Evolutionary conservation across 1,140 invertebrate species (phyloP).

Genomic region (Aphelinus certus): DNA sequence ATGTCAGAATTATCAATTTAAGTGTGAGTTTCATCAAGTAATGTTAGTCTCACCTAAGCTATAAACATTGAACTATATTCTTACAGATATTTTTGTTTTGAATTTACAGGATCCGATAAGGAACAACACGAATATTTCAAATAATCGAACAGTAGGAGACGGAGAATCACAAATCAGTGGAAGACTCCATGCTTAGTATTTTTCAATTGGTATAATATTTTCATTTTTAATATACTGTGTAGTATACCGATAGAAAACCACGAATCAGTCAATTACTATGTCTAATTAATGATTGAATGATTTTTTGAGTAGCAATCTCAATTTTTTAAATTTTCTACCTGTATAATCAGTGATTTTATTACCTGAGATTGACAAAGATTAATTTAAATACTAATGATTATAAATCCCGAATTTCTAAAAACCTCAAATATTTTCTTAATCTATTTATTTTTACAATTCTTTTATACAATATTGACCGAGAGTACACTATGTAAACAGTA

Average conservation of each 20-base stretch:
- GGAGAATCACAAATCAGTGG: neutral
- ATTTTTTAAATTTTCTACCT: no score
- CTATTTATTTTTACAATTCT: no score
- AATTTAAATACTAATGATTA: no score
- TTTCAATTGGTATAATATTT: neutral
- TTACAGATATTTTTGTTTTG: neutral
- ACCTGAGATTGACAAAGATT: no score
- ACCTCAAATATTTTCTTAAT: no score
- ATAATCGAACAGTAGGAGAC: neutral
- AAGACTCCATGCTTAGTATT: conserved; percentile 1
- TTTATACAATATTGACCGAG: no score
- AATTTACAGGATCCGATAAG: conserved; percentile 12
- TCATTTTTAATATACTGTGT: neutral
- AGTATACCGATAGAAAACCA: neutral
- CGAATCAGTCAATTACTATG: conserved; percentile 9
- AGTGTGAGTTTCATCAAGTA: conserved; percentile 11
- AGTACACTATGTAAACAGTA: no score
- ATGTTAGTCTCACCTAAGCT: no score
- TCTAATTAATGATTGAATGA: no score
- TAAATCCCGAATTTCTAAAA: no score
- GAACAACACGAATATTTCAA: conserved; percentile 4
- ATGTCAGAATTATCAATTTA: conserved; percentile 70
- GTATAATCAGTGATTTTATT: no score
- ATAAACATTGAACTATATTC: neutral
- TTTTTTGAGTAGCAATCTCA: no score